A percentile compares a stretch with the other conserved stretches of the same genome.
Evolutionary conservation across 2,797 vertebrate species (phyloP).

Genomic region (Benthosema pterotum): DNA sequence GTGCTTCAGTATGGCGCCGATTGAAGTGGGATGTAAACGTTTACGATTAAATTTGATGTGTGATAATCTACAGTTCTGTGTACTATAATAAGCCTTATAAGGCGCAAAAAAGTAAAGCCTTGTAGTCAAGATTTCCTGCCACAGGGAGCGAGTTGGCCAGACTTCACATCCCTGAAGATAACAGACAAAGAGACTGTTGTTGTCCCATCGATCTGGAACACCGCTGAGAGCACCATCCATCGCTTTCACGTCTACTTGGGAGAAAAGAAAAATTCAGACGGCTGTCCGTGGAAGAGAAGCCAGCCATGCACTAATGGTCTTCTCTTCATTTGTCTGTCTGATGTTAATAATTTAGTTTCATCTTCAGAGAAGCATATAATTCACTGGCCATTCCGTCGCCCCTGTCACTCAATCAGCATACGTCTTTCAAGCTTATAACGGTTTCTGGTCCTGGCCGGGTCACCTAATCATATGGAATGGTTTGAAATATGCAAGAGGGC

Average conservation of each 20-base stretch:
- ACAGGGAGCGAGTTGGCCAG: slow-evolving; percentile 49
- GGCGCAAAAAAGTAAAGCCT: slow-evolving; percentile 30
- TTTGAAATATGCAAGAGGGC: slow-evolving; percentile 61
- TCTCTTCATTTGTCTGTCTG: slow-evolving; percentile 45
- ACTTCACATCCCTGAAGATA: slow-evolving; percentile 63
- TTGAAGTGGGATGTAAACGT: background rate
- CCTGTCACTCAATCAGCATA: slow-evolving; percentile 34
- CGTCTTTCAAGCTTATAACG: slow-evolving; percentile 40
- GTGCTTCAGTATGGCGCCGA: background rate
- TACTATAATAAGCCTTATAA: slow-evolving; percentile 20
- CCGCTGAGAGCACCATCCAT: slow-evolving; percentile 68
- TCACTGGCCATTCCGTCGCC: slow-evolving; percentile 29
- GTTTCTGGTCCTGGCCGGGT: slow-evolving; percentile 35
- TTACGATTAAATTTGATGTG: no score
- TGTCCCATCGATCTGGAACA: slow-evolving; percentile 73
- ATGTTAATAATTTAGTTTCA: slow-evolving; percentile 65
- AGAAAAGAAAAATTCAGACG: slow-evolving; percentile 40
- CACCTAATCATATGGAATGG: slow-evolving; percentile 52
- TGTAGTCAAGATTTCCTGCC: slow-evolving; percentile 48
- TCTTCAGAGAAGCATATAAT: slow-evolving; percentile 52
- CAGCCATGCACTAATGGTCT: slow-evolving; percentile 33
- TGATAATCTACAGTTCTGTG: slow-evolving; percentile 2
- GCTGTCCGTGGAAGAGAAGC: slow-evolving; percentile 45
- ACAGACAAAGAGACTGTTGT: slow-evolving; percentile 65
- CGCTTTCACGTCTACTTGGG: slow-evolving; percentile 63